Base-by-base conservation (phyloP, 1,140 invertebrate species). In the Bombus waltoni region DNA sequence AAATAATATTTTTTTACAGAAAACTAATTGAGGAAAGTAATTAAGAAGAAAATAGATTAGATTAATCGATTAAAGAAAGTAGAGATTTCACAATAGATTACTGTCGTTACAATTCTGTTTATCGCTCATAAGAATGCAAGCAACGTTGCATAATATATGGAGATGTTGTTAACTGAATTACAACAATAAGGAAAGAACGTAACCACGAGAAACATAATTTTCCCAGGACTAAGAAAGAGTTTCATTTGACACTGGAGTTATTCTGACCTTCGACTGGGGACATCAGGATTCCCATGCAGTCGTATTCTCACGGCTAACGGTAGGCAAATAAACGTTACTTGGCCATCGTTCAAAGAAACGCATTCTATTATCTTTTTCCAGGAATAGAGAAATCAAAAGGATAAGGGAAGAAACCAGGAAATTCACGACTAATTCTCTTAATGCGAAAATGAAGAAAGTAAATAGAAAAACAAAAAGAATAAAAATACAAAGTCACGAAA, bases 271-370 rank as follows among this genome's bases (percentile, higher is more conserved):
- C 38, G 70, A 13, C 32, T 62, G 25, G 81, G 1, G 40, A 44
- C 76, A 85, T 79, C 32, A 53, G 42, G 40, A 85, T 85, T 85
- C 77, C 35, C 77, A 80, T 85, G 62, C 72, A 15, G 57, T 80
- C 70, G n/a, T 40, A 47, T 72, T 80, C 77, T 22, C 76, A 59
- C 47, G 28, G 47, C 59, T 83, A 83, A 83, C 82, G 82, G 82
- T 83, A 83, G 82, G 11, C 38, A 78, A 70, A 70, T 28, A 32
- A 83, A 83, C 82, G 82, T 83, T 83, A 78, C 62, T 53, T 83
- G 81, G 59, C 81, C 62, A 83, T 68, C 35, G 47, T 53, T 65
- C 62, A 72, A 57, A 28, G 35, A 35, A 70, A 62, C 28, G 9
- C 13, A 25, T 35, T 15, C 28, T 38, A 18, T 8, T n/a, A 42